These are phyloP conservation scores for roundworm (Caenorhabditis elegans) DNA, from an alignment of 1,140 invertebrate species.

Conservation along the genomic window WBcel235 BX284606.5:12586001-12586500, in stretches of 20 bases:
- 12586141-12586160: not conserved
- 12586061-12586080: too few relatives aligned
- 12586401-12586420: too few relatives aligned
- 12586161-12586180: not conserved
- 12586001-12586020: too few relatives aligned
- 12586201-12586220: not conserved
- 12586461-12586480: too few relatives aligned
- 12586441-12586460: too few relatives aligned
- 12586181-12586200: not conserved
- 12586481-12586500: not conserved
- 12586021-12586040: too few relatives aligned
- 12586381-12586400: too few relatives aligned
- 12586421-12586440: too few relatives aligned
- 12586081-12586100: not conserved
- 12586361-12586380: too few relatives aligned
- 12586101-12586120: not conserved
- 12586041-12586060: too few relatives aligned
- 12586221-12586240: not conserved
- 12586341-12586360: too few relatives aligned
- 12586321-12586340: not conserved
- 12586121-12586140: not conserved
- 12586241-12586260: not conserved
- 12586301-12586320: not conserved
- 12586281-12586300: not conserved
- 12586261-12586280: not conserved